A percentile compares a stretch with the other conserved stretches of the same genome.
These are phyloP conservation scores for Scaeva pyrastri DNA, from an alignment of 2,888 invertebrate species.

Conservation along the genomic window DNA sequence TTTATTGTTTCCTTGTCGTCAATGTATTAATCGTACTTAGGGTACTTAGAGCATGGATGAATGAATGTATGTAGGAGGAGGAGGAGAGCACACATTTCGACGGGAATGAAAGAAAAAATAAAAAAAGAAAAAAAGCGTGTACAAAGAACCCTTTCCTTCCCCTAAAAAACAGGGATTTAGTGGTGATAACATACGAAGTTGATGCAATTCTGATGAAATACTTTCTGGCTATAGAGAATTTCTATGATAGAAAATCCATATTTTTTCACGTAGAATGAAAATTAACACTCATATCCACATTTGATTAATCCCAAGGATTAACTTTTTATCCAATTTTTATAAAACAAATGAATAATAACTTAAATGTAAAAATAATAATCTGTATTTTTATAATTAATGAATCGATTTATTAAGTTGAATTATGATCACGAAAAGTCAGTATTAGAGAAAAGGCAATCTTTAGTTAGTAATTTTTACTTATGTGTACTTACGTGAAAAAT, in stretches of 20 bases:
- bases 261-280: not conserved
- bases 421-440: no score
- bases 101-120: no score
- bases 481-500: no score
- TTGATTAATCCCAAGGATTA: not conserved
- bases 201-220: not conserved
- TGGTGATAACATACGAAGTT: not conserved
- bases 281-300: not conserved
- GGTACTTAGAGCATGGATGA: constrained; percentile 47
- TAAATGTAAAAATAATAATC: not conserved
- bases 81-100: not conserved
- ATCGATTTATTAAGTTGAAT: no score
- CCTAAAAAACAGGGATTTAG: not conserved
- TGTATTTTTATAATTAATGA: no score
- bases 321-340: not conserved
- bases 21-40: constrained; percentile 42
- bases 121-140: not conserved
- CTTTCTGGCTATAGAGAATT: not conserved
- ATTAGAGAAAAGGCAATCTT: no score
- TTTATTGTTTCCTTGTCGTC: constrained; percentile 55
- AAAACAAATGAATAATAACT: not conserved
- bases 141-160: constrained; percentile 10
- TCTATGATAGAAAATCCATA: constrained; percentile 7
- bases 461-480: constrained; percentile 3
- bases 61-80: constrained; percentile 47